A percentile compares a stretch with the other conserved stretches of the same genome.
These are phyloP conservation scores for Craseonycteris thonglongyai DNA, from an alignment of 2,113 vertebrate species.

Conservation along the genomic window DNA sequence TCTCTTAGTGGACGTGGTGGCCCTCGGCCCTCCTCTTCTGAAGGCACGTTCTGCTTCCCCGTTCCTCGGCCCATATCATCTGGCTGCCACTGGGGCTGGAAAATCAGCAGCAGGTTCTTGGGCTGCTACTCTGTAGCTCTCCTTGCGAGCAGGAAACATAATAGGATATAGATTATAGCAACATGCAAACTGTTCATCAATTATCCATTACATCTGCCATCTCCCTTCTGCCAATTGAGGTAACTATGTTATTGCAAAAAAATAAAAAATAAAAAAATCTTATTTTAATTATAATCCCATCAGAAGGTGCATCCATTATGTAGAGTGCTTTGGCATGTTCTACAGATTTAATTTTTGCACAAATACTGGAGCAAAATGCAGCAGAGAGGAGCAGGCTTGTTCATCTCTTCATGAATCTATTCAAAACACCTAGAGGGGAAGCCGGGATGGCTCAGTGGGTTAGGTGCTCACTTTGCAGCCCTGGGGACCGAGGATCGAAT, in stretches of 20 bases:
- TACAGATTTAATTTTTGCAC: slow-evolving; percentile 49
- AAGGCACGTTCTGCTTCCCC: not conserved
- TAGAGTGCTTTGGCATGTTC: slow-evolving; percentile 46
- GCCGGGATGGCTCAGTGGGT: no score
- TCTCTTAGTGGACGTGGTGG: not conserved
- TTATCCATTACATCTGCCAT: slow-evolving; percentile 42
- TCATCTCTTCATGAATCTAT: not conserved
- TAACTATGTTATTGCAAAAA: slow-evolving; percentile 25
- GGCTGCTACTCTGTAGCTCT: not conserved
- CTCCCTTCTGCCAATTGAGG: slow-evolving; percentile 46
- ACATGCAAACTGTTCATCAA: slow-evolving; percentile 30
- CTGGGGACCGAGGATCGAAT: no score
- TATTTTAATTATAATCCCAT: slow-evolving; percentile 64
- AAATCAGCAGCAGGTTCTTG: not conserved
- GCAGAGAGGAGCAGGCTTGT: not conserved
- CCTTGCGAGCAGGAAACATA: slow-evolving; percentile 12
- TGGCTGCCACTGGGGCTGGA: not conserved
- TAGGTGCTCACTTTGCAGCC: no score
- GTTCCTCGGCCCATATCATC: not conserved
- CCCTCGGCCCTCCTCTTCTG: not conserved
- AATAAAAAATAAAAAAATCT: not conserved
- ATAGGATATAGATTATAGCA: slow-evolving; percentile 20
- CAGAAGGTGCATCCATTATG: slow-evolving; percentile 55
- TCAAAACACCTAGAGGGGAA: no score
- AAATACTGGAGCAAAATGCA: slow-evolving; percentile 4